Evolutionary conservation across 2,888 invertebrate genomes (phyloP).

Genomic region (Watsonalla cultraria): DNA sequence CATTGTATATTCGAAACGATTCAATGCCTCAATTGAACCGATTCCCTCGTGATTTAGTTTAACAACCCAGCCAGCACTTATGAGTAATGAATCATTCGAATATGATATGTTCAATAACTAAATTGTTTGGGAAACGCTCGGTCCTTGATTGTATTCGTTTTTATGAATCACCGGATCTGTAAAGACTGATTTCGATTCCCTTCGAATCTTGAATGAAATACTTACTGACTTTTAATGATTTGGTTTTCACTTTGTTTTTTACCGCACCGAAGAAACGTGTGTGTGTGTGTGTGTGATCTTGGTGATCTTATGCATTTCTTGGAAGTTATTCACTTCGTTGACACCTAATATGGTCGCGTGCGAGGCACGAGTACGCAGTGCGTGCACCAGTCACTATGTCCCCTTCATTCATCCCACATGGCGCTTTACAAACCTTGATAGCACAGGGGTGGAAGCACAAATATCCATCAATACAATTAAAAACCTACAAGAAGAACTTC

Average conservation of each 20-base stretch:
- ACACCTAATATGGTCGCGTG: constrained; percentile 4
- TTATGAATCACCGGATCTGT: no score
- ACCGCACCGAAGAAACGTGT: no score
- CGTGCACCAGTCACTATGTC: not conserved
- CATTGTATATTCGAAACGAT: constrained; percentile 16
- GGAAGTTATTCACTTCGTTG: not conserved
- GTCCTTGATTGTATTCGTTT: not conserved
- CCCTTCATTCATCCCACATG: not conserved
- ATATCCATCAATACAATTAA: not conserved
- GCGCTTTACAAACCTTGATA: not conserved
- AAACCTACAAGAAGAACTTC: no score
- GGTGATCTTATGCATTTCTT: not conserved
- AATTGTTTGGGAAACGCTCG: not conserved
- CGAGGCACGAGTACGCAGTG: not conserved
- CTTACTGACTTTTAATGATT: not conserved
- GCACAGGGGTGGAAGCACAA: not conserved
- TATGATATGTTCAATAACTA: not conserved
- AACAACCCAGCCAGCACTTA: not conserved
- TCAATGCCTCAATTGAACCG: constrained; percentile 1
- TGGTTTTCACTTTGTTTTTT: no score
- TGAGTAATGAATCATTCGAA: not conserved
- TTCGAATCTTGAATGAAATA: not conserved
- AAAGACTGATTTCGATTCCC: no score
- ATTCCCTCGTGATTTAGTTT: constrained; percentile 1
- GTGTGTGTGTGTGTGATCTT: not conserved